A percentile compares a stretch with the other conserved stretches of the same genome.
Conservation (phyloP, 2,888 invertebrate species). For the Empis livida region DNA sequence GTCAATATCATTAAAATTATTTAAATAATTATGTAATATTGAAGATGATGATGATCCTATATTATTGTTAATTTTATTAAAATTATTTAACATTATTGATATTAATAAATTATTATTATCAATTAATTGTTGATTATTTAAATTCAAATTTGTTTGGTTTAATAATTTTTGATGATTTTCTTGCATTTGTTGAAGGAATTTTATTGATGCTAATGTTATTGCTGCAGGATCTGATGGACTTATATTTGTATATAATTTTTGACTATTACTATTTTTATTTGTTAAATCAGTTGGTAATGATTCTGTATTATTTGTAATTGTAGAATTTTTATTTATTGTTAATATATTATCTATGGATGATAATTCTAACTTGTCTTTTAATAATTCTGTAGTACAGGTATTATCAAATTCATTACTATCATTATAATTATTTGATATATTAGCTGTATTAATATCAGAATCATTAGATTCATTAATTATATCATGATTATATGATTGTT, state of each 20-base stretch:
- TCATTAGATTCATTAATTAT: too few species aligned
- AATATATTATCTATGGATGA: too few species aligned
- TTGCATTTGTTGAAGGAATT: too few species aligned
- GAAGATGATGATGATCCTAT: background rate
- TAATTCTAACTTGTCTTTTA: too few species aligned
- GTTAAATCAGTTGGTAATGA: slow-evolving; percentile 1
- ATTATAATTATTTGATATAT: background rate
- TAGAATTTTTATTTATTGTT: background rate
- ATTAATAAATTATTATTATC: background rate
- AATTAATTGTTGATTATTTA: too few species aligned
- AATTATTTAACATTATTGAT: background rate
- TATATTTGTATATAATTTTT: background rate
- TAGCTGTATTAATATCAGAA: too few species aligned
- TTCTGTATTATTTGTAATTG: background rate
- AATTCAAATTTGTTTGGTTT: too few species aligned
- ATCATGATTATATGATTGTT: background rate
- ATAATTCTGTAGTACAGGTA: too few species aligned
- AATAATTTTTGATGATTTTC: too few species aligned
- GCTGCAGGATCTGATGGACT: too few species aligned
- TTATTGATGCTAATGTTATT: too few species aligned
- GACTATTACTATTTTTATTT: background rate
- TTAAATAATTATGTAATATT: background rate
- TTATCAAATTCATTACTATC: slow-evolving; percentile 1
- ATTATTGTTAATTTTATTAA: background rate
- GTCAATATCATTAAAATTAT: background rate